Evolutionary conservation across 1,140 invertebrate genomes (phyloP).

Genomic region (Capitella teleta): DNA sequence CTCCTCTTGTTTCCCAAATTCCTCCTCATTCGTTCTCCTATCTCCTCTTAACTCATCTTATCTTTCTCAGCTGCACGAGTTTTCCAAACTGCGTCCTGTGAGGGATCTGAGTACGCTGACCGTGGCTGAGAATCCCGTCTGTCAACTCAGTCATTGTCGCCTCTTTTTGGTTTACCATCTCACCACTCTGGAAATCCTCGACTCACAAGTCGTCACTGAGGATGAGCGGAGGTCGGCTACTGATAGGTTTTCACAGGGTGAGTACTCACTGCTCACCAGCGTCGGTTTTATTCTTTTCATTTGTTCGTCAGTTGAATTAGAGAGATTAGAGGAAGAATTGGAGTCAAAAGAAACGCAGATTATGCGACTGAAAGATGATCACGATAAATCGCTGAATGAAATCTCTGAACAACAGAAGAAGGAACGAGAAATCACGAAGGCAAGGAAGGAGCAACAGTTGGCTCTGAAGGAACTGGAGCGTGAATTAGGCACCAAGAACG

Average conservation of each 20-base stretch:
- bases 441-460: too few relatives aligned
- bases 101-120: slow-evolving; percentile 30
- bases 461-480: slow-evolving; percentile 25
- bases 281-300: neutral
- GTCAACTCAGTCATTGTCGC: slow-evolving; percentile 28
- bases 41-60: too few relatives aligned
- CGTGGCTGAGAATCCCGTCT: slow-evolving; percentile 30
- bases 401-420: too few relatives aligned
- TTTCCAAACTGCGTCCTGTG: slow-evolving; percentile 32
- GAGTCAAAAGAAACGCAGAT: slow-evolving; percentile 22
- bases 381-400: slow-evolving; percentile 30
- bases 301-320: slow-evolving; percentile 27
- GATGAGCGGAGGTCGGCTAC: slow-evolving; percentile 25
- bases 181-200: slow-evolving; percentile 27
- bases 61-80: slow-evolving; percentile 35
- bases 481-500: slow-evolving; percentile 32
- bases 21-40: too few relatives aligned
- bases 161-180: slow-evolving; percentile 35
- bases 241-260: slow-evolving; percentile 34
- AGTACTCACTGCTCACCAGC: neutral
- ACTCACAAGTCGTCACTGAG: slow-evolving; percentile 23
- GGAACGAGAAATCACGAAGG: too few relatives aligned
- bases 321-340: slow-evolving; percentile 25
- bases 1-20: too few relatives aligned
- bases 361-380: slow-evolving; percentile 25